A percentile compares a stretch with the other conserved stretches of the same genome.
These are phyloP conservation scores for Osmerus eperlanus DNA, from an alignment of 2,113 vertebrate species.

Conservation along the genomic window DNA sequence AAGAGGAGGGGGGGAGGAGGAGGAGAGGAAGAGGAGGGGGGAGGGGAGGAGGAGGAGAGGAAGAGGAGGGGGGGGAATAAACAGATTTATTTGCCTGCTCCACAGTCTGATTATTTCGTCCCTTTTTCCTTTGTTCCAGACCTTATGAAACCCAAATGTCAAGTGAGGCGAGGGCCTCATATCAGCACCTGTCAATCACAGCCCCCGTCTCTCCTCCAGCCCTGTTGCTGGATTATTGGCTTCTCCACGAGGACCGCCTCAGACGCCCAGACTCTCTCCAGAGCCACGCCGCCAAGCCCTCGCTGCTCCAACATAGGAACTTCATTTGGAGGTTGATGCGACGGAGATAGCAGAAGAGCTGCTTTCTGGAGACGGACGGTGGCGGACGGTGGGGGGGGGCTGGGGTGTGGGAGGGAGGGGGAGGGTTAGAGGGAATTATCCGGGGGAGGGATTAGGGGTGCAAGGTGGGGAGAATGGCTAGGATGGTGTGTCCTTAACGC, in stretches of 20 bases:
- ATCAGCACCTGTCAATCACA: constrained; percentile 71
- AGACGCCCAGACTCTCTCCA: neutral
- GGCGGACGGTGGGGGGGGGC: neutral
- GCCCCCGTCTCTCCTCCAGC: constrained; percentile 62
- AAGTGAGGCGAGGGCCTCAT: constrained; percentile 74
- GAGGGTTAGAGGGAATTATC: constrained; percentile 29
- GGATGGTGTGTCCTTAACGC: constrained; percentile 37
- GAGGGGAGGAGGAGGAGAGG: neutral
- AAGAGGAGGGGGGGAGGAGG: too few species aligned
- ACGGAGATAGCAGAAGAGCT: constrained; percentile 59
- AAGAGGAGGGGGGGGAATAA: constrained; percentile 58
- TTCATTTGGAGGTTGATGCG: constrained; percentile 72
- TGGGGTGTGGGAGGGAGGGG: constrained; percentile 21
- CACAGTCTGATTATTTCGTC: constrained; percentile 72
- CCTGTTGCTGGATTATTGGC: constrained; percentile 68
- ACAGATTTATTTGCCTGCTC: constrained; percentile 75
- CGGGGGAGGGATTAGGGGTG: constrained; percentile 3
- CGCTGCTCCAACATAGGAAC: constrained; percentile 64
- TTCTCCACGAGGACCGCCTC: constrained; percentile 59
- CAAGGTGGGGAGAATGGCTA: neutral
- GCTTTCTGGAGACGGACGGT: constrained; percentile 46
- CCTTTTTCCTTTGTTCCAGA: constrained; percentile 72
- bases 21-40: neutral
- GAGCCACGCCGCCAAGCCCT: constrained; percentile 1
- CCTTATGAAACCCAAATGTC: constrained; percentile 80